A percentile compares a stretch with the other conserved stretches of the same genome.
phyloP scores from a whole-genome alignment of 2,888 invertebrate species.

The Cosmopolites sordidus region DNA sequence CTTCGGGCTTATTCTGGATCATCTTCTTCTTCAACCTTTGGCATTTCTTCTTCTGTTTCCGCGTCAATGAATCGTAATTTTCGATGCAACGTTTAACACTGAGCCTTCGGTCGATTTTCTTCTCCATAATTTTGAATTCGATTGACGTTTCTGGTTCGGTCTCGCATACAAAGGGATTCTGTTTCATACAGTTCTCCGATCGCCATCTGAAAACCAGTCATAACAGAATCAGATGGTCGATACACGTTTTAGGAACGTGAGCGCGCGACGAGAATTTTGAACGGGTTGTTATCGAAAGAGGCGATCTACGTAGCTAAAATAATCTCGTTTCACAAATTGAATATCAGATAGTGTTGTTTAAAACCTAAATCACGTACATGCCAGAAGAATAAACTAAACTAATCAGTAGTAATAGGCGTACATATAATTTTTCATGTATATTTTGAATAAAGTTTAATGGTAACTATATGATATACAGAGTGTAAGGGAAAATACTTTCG shows the following conservation, averaged over 20 bases:
- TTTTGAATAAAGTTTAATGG: too few relatives aligned
- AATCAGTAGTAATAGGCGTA: too few relatives aligned
- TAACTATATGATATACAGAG: too few relatives aligned
- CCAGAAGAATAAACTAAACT: too few relatives aligned
- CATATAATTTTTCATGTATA: too few relatives aligned
- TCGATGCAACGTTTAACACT: conserved; percentile 33
- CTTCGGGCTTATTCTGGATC: conserved; percentile 24
- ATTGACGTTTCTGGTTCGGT: conserved; percentile 28
- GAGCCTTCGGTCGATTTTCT: conserved; percentile 27
- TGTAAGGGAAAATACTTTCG: too few relatives aligned
- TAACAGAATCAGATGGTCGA: neutral
- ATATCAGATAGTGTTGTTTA: too few relatives aligned
- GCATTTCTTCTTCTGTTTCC: conserved; percentile 31
- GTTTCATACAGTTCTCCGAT: conserved; percentile 57
- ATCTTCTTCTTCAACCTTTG: conserved; percentile 18
- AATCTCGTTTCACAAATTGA: too few relatives aligned
- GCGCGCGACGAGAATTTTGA: neutral
- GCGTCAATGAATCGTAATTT: conserved; percentile 24
- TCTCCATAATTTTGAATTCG: conserved; percentile 28
- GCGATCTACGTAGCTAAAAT: too few relatives aligned
- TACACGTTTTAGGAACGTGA: neutral
- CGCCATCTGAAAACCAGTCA: conserved; percentile 54
- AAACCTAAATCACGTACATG: too few relatives aligned
- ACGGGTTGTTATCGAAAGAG: too few relatives aligned
- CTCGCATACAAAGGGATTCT: conserved; percentile 64